Evolutionary conservation across 2,113 vertebrate genomes (phyloP).

Genomic region (Trogon surrucura): DNA sequence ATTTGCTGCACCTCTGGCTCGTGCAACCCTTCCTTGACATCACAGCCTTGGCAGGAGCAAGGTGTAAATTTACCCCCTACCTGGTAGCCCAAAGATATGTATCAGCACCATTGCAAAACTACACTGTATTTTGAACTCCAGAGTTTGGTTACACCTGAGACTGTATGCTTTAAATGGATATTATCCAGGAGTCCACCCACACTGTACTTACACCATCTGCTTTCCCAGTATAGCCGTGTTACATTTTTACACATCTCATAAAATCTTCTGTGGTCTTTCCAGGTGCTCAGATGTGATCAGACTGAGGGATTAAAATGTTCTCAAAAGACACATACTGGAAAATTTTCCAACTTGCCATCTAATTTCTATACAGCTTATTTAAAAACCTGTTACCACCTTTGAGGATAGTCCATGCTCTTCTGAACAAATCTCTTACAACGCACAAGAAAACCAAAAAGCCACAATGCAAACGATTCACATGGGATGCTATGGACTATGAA

Average conservation of each 20-base stretch:
- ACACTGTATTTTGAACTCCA: neutral
- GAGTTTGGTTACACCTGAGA: neutral
- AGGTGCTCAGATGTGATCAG: neutral
- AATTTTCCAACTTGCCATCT: neutral
- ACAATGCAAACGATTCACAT: neutral
- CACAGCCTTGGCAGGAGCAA: neutral
- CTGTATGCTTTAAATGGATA: neutral
- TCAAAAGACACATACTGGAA: neutral
- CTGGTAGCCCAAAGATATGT: neutral
- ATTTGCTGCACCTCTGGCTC: neutral
- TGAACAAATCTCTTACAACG: neutral
- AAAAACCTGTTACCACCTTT: neutral
- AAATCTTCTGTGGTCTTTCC: neutral
- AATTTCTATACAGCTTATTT: neutral
- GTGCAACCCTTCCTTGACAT: neutral
- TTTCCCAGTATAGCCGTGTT: neutral
- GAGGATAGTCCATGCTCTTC: neutral
- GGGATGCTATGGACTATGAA: neutral
- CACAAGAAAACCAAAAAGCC: neutral
- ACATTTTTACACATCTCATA: neutral
- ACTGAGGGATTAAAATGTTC: neutral
- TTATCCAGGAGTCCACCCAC: conserved; percentile 15
- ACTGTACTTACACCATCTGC: conserved; percentile 11
- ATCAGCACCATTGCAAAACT: neutral
- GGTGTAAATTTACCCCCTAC: neutral